Percentiles rank a stretch among this genome's conserved stretches.
Conservation (phyloP, 2,113 vertebrate species). For the Erpornis zantholeuca region DNA sequence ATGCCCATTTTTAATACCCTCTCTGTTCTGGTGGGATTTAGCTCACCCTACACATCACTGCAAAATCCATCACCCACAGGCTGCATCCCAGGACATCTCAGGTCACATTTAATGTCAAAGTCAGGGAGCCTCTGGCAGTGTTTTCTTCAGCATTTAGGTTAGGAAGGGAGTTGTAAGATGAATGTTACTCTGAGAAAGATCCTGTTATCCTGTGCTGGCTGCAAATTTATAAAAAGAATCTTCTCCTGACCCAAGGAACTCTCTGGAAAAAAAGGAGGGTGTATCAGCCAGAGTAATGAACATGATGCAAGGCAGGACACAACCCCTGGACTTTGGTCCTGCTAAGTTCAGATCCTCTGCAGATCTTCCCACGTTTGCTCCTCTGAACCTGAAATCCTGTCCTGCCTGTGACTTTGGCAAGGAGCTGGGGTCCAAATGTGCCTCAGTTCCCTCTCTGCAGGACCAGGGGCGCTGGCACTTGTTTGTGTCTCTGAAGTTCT, state of each 20-base stretch:
- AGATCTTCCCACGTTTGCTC: not conserved
- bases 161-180: not conserved
- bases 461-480: not conserved
- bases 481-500: not conserved
- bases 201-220: not conserved
- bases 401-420: not conserved
- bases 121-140: not conserved
- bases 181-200: not conserved
- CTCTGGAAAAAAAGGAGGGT: not conserved
- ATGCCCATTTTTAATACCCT: not conserved
- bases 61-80: not conserved
- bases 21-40: not conserved
- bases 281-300: not conserved
- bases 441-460: not conserved
- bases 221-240: not conserved
- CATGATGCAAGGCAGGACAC: not conserved
- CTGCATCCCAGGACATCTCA: not conserved
- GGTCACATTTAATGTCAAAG: not conserved
- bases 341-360: not conserved
- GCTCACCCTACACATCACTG: not conserved
- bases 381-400: not conserved
- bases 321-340: not conserved
- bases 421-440: accelerated
- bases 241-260: not conserved
- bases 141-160: not conserved